phyloP scores from a whole-genome alignment of 2,113 vertebrate species.

The Hippocampus comes region DNA sequence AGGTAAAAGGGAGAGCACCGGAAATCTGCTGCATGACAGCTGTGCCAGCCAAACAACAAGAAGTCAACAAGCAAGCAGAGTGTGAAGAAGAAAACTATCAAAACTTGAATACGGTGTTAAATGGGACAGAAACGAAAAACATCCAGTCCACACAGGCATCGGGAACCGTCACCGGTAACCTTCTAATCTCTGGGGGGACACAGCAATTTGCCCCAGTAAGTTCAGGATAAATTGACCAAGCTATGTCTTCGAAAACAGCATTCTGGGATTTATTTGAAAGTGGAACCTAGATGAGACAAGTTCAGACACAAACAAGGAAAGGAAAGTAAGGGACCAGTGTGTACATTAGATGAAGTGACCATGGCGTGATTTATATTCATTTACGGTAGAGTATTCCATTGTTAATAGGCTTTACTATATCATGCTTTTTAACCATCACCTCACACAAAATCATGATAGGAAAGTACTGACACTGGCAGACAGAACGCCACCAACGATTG shows the following conservation, averaged over 20 bases:
- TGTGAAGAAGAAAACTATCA: conserved; percentile 2
- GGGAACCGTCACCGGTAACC: conserved; percentile 28
- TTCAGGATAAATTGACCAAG: conserved; percentile 26
- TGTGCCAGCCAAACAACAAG: conserved; percentile 15
- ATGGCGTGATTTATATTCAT: too few relatives aligned
- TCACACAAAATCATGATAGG: not conserved
- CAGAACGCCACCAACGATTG: too few relatives aligned
- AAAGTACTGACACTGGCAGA: too few relatives aligned
- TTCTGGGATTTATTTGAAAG: conserved; percentile 40
- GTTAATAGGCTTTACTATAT: too few relatives aligned
- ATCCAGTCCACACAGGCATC: not conserved
- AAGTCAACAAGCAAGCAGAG: conserved; percentile 6
- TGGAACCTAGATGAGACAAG: not conserved
- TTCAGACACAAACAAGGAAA: not conserved
- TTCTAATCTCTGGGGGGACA: not conserved
- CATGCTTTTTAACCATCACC: too few relatives aligned
- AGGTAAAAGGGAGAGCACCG: conserved; percentile 28
- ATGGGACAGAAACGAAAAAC: not conserved
- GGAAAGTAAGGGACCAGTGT: not conserved
- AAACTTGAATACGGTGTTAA: conserved; percentile 8
- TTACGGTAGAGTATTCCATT: too few relatives aligned
- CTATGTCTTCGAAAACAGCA: conserved; percentile 26
- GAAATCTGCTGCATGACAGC: conserved; percentile 18
- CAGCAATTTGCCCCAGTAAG: conserved; percentile 1
- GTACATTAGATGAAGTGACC: not conserved